phyloP scores from a whole-genome alignment of 53 echinoderm and acorn worm genomes.

The Temnopleurus reevesii region DNA sequence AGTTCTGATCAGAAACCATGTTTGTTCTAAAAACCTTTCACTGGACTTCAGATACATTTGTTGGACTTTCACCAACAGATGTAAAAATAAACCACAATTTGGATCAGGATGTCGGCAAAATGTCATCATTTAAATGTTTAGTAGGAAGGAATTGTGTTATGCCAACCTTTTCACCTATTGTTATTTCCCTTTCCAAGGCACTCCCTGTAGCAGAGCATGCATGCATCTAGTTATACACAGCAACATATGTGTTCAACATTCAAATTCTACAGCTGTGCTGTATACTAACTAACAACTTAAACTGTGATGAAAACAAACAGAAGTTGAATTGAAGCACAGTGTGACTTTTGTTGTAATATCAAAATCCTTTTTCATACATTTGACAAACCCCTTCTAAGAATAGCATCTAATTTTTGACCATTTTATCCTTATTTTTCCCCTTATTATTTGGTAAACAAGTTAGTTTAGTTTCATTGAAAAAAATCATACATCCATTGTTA shows the following conservation, averaged over 20 bases:
- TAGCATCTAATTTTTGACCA: too few relatives aligned
- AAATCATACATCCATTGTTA: background rate
- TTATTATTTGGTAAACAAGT: too few relatives aligned
- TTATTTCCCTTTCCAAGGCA: background rate
- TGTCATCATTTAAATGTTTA: background rate
- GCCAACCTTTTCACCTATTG: background rate
- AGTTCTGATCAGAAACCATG: too few relatives aligned
- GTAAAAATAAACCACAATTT: background rate
- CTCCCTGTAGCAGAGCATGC: background rate
- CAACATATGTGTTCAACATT: too few relatives aligned
- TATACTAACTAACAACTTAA: too few relatives aligned
- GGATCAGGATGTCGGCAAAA: background rate
- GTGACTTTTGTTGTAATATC: too few relatives aligned
- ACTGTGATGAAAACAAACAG: too few relatives aligned
- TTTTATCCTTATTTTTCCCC: too few relatives aligned
- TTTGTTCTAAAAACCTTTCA: background rate
- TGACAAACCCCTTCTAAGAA: too few relatives aligned
- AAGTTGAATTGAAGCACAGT: too few relatives aligned
- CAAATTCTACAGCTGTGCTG: too few relatives aligned
- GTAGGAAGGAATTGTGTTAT: background rate
- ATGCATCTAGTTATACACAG: background rate
- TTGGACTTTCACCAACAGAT: background rate
- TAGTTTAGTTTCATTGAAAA: background rate
- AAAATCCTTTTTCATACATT: too few relatives aligned
- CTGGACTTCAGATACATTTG: background rate